phyloP scores from a whole-genome alignment of 2,797 vertebrate species.

The Karalla daura region DNA sequence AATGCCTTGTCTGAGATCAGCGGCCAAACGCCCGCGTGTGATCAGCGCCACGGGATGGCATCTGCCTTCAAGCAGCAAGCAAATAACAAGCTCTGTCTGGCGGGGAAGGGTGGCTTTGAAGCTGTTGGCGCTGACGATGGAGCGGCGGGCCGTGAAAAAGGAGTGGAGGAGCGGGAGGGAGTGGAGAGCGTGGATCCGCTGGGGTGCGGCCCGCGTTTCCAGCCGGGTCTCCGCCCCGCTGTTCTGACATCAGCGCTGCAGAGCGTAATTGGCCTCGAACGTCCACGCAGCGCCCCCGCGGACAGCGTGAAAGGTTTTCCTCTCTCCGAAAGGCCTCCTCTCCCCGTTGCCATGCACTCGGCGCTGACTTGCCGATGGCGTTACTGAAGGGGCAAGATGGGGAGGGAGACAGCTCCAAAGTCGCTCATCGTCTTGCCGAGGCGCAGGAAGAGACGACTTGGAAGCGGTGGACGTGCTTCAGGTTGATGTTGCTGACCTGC shows the following conservation, averaged over 20 bases:
- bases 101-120: neutral
- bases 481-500: conserved; percentile 50
- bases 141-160: neutral
- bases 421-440: conserved; percentile 21
- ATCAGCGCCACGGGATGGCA: conserved; percentile 11
- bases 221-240: neutral
- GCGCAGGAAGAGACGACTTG: conserved; percentile 10
- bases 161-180: neutral
- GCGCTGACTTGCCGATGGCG: neutral
- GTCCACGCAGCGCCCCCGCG: neutral
- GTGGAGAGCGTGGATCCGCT: too few relatives aligned
- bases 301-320: neutral
- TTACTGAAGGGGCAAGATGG: neutral
- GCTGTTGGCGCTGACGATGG: neutral
- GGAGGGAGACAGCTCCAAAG: conserved; percentile 4
- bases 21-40: neutral
- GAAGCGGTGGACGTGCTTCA: conserved; percentile 24
- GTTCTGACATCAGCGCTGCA: conserved; percentile 1
- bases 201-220: neutral
- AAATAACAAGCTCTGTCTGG: conserved; percentile 8
- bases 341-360: neutral
- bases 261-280: conserved; percentile 23
- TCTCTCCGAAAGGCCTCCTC: conserved; percentile 3
- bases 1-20: conserved; percentile 27
- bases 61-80: conserved; percentile 23